These are phyloP conservation scores for Agrochola circellaris DNA, from an alignment of 2,888 invertebrate genomes.

Conservation along the genomic window DNA sequence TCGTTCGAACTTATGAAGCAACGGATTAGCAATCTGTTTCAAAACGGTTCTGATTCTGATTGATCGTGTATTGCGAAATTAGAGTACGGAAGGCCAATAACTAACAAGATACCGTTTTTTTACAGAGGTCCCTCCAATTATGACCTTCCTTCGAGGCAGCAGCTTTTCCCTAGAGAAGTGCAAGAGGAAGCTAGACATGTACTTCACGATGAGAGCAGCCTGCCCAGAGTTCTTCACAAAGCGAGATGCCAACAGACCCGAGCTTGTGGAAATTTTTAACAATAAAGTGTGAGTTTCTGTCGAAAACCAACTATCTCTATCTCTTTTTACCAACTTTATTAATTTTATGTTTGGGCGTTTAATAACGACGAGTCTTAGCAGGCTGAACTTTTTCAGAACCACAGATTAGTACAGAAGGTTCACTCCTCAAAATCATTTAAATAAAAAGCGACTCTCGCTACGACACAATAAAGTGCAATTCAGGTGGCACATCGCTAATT, in stretches of 20 bases:
- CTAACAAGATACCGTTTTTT: conserved; percentile 19
- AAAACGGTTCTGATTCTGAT: too few relatives aligned
- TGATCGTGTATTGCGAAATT: too few relatives aligned
- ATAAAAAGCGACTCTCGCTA: too few relatives aligned
- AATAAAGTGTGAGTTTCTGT: conserved; percentile 90
- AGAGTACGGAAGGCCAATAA: too few relatives aligned
- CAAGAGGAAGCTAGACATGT: conserved; percentile 94
- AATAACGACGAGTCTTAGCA: background rate
- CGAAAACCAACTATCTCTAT: background rate
- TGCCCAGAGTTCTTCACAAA: conserved; percentile 95
- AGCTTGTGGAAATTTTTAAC: conserved; percentile 91
- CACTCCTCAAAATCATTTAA: too few relatives aligned
- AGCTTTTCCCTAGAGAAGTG: conserved; percentile 95
- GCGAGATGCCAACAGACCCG: conserved; percentile 92
- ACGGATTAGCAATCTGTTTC: too few relatives aligned
- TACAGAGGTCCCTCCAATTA: conserved; percentile 92
- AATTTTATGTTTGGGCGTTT: background rate
- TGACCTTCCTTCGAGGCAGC: conserved; percentile 94
- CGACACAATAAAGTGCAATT: too few relatives aligned
- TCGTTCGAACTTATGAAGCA: too few relatives aligned
- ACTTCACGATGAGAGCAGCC: conserved; percentile 95
- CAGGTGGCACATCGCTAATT: too few relatives aligned
- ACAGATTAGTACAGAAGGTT: too few relatives aligned
- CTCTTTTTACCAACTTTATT: background rate
- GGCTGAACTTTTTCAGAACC: background rate